Conservation (phyloP, 2,797 vertebrate genomes). For the Sus cebifrons region DNA sequence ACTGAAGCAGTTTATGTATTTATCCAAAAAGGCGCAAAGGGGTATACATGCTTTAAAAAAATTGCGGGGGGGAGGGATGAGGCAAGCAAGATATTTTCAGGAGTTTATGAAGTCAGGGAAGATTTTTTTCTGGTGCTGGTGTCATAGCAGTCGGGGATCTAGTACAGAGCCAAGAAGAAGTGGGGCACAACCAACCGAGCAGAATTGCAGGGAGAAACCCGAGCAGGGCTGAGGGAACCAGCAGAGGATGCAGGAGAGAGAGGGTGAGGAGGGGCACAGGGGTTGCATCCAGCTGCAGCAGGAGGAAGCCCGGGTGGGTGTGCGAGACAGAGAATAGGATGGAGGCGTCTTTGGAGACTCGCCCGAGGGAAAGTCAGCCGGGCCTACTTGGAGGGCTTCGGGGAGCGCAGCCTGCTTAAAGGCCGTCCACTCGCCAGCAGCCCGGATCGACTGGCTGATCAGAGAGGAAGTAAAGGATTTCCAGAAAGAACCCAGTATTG, state of each 20-base stretch:
- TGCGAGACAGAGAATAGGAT: background rate
- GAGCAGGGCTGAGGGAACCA: background rate
- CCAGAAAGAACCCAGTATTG: background rate
- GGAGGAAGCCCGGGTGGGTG: background rate
- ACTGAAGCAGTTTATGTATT: slow-evolving; percentile 13
- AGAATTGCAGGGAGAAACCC: background rate
- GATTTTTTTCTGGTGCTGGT: background rate
- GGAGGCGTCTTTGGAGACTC: background rate
- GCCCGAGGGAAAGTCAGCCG: background rate
- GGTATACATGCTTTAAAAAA: slow-evolving; percentile 22
- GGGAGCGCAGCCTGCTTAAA: accelerated
- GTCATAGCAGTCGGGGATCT: background rate
- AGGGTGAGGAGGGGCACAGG: background rate
- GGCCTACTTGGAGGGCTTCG: background rate
- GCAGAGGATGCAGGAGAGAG: too few relatives aligned
- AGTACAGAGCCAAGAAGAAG: too few relatives aligned
- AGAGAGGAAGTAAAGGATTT: background rate
- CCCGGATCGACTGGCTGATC: background rate
- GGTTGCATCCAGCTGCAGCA: background rate
- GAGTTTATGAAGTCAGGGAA: slow-evolving; percentile 18
- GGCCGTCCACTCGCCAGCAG: accelerated
- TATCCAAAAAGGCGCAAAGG: slow-evolving; percentile 33
- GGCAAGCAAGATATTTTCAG: slow-evolving; percentile 29
- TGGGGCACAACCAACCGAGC: background rate
- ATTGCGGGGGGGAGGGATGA: background rate